These are phyloP conservation scores for Drosophila bocqueti DNA, from an alignment of 1,140 invertebrate species.

Conservation along the genomic window DNA sequence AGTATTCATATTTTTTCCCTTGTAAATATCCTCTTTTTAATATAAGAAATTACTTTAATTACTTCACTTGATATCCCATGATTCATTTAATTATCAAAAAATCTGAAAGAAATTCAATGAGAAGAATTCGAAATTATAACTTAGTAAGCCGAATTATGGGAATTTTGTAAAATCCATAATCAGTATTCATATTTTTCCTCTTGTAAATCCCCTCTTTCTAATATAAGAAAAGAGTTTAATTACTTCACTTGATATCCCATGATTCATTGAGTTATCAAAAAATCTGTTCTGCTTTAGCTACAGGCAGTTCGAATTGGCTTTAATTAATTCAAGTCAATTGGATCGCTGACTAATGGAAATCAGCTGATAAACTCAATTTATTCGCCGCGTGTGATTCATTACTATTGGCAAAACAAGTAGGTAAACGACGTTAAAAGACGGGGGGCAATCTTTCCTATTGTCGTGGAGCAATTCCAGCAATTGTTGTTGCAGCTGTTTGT, in stretches of 20 bases:
- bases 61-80: not conserved
- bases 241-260: not conserved
- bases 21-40: not conserved
- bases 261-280: conserved; percentile 19
- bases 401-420: conserved; percentile 63
- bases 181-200: not conserved
- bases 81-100: conserved; percentile 16
- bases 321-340: conserved; percentile 36
- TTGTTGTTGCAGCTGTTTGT: conserved; percentile 42
- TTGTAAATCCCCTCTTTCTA: not conserved
- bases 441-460: conserved; percentile 38
- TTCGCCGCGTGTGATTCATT: conserved; percentile 54
- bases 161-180: not conserved
- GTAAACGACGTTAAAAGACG: conserved; percentile 34
- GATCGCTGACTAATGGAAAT: conserved; percentile 43
- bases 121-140: not conserved
- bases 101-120: not conserved
- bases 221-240: not conserved
- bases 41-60: not conserved
- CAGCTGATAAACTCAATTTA: conserved; percentile 63
- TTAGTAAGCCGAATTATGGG: not conserved
- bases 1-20: not conserved
- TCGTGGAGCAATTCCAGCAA: conserved; percentile 50
- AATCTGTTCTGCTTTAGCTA: not conserved
- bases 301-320: conserved; percentile 1